Evolutionary conservation across 2,113 vertebrate genomes (phyloP).

Genomic region (Lipophrys pholis): DNA sequence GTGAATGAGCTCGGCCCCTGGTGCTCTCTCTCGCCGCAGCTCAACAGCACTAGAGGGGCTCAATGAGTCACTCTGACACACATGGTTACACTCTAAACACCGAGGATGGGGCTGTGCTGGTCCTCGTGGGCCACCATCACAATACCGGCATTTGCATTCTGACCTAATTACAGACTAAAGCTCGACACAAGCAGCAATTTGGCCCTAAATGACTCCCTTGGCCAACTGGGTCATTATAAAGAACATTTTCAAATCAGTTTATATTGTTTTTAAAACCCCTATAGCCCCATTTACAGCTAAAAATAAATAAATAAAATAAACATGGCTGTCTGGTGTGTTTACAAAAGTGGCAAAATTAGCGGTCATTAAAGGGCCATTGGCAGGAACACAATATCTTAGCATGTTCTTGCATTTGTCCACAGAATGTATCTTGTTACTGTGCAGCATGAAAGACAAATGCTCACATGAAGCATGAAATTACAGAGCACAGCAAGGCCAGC

Average conservation of each 20-base stretch:
- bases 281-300: slow-evolving; percentile 37
- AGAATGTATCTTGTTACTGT: slow-evolving; percentile 23
- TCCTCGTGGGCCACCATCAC: slow-evolving; percentile 63
- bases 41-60: slow-evolving; percentile 56
- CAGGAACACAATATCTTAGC: neutral
- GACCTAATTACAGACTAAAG: slow-evolving; percentile 76
- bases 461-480: slow-evolving; percentile 60
- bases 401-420: slow-evolving; percentile 25
- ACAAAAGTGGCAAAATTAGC: slow-evolving; percentile 38
- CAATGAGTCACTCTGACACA: slow-evolving; percentile 69
- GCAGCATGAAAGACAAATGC: slow-evolving; percentile 53
- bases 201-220: slow-evolving; percentile 60
- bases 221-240: slow-evolving; percentile 66
- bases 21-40: slow-evolving; percentile 30
- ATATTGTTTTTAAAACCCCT: slow-evolving; percentile 64
- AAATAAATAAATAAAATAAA: neutral
- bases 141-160: slow-evolving; percentile 74
- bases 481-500: slow-evolving; percentile 25
- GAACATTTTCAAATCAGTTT: slow-evolving; percentile 71
- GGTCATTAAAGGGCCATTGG: slow-evolving; percentile 9
- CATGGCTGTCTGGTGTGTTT: slow-evolving; percentile 21
- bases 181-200: slow-evolving; percentile 73
- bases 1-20: slow-evolving; percentile 55
- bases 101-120: slow-evolving; percentile 39
- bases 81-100: slow-evolving; percentile 66